Evolutionary conservation across 2,888 invertebrate species (phyloP), one percentile per base, ranked within the genome.

Genomic region (Encarsia formosa): DNA sequence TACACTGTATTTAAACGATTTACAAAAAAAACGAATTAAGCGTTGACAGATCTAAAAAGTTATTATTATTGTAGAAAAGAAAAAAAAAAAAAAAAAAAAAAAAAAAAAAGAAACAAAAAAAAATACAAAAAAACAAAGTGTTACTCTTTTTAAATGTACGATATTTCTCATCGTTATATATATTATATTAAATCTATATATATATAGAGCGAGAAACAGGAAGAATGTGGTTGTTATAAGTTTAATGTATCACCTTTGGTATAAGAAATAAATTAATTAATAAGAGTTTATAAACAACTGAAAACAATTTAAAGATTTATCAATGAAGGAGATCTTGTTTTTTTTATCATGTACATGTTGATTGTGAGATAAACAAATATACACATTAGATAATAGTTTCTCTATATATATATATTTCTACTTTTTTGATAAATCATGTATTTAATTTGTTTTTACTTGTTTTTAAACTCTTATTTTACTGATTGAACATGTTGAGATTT

Each of bases 201-300:
- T 61, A 37, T 60, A 58, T 60, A 62, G 57, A 54, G n/a, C n/a
- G n/a, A n/a, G n/a, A n/a, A n/a, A n/a, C n/a, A n/a, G n/a, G n/a
- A n/a, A n/a, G 57, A 45, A 61, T 57, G 57, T 59, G 57, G 57
- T 66, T 66, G 65, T 67, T 67, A 65, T 61, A 54, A 67, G 63
- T 63, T 67, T 63, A 63, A 64, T 57, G 62, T 59, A 59, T 23
- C 62, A 59, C 60, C 57, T 61, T 60, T 61, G 61, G 61, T 62
- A 62, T 61, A 60, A 57, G 52, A 58, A 61, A 57, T 59, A 54
- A 60, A 58, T n/a, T n/a, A 26, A 47, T 55, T 32, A 52, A 43
- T 63, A 51, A 54, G 31, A 39, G 26, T 29, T 41, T 52, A 41
- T 38, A 42, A 50, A 50, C 47, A 40, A 40, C 23, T 53, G 50